Conservation (phyloP, 2,888 invertebrate species). For the Drepana falcataria region DNA sequence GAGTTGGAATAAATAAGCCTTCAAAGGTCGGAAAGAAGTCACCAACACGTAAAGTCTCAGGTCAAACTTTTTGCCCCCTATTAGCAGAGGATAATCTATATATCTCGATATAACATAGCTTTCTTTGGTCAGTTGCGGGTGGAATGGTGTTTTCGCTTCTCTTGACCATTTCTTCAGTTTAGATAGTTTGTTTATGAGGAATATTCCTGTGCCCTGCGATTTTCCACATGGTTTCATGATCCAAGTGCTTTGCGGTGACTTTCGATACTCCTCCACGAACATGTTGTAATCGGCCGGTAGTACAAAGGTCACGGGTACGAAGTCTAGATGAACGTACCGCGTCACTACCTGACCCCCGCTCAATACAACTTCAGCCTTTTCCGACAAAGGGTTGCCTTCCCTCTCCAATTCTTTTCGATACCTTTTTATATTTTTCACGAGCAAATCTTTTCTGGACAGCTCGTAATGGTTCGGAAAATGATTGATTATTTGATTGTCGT, state of each 20-base stretch:
- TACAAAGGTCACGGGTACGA: conserved; percentile 95
- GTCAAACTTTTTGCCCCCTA: conserved; percentile 98
- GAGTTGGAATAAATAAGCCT: conserved; percentile 93
- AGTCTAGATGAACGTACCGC: conserved; percentile 90
- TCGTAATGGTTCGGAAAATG: conserved; percentile 98
- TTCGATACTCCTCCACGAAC: conserved; percentile 97
- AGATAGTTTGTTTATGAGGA: conserved; percentile 95
- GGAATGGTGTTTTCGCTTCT: conserved; percentile 91
- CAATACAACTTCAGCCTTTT: conserved; percentile 78
- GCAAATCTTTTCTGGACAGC: conserved; percentile 94
- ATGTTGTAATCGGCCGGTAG: conserved; percentile 97
- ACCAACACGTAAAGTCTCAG: conserved; percentile 94
- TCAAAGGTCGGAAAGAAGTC: conserved; percentile 94
- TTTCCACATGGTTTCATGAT: conserved; percentile 98
- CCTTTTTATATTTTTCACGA: conserved; percentile 97
- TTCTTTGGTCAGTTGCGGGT: conserved; percentile 89
- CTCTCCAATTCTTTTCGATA: conserved; percentile 95
- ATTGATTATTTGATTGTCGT: conserved; percentile 95
- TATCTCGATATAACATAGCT: conserved; percentile 98
- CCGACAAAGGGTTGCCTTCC: conserved; percentile 91
- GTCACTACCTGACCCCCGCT: conserved; percentile 82
- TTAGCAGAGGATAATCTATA: conserved; percentile 95
- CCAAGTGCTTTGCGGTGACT: conserved; percentile 96
- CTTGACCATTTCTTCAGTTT: conserved; percentile 94
- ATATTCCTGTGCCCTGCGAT: conserved; percentile 96